Evolutionary conservation across 1,140 invertebrate species (phyloP), one percentile per base, ranked within the genome.

Genomic region (Mya arenaria): DNA sequence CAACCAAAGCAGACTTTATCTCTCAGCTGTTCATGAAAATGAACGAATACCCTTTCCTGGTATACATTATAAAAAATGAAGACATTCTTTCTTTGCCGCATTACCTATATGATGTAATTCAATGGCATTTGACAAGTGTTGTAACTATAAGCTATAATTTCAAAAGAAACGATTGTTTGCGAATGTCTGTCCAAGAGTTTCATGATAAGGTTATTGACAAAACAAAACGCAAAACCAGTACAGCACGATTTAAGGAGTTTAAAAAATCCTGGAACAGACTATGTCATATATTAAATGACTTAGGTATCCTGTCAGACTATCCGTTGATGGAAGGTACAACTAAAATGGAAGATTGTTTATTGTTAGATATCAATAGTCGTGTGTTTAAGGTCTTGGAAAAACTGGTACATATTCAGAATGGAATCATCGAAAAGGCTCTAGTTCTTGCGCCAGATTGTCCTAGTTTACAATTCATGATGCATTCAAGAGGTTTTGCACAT

Each of bases 341-440:
- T 13, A 75, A 65, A 65, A 37, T 75, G 56, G 10, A 41, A 15
- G 63, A 78, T 19, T 78, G 75, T 23, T 28, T 78, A 1, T 37
- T 78, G 19, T 63, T 78, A 6, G 63, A 68, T 25, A 58, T 37
- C 17, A 17, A 52, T 23, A 10, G 62, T 78, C 30, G 36, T 4
- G 37, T 78, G 6, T 78, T 66, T 41, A 66, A 30, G 23, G 41
- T 68, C 4, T n/a, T 78, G 23, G 6, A 30, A 15, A 36, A 17
- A 4, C 75, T 78, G 10, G 34, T 56, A 25, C 15, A 15, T 41
- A 78, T 56, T 25, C 75, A 78, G n/a, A 78, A 78, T 55, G 37
- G 39, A 10, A 55, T 78, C 37, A 68, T 78, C 39, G 39, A 66
- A 44, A n/a, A 17, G 17, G n/a, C 60, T 28, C 23, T 78, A 23